A percentile compares a stretch with the other conserved stretches of the same genome.
Evolutionary conservation across 53 echinoderm and acorn worm species (phyloP).

Genomic region (Paelopatides confundens): DNA sequence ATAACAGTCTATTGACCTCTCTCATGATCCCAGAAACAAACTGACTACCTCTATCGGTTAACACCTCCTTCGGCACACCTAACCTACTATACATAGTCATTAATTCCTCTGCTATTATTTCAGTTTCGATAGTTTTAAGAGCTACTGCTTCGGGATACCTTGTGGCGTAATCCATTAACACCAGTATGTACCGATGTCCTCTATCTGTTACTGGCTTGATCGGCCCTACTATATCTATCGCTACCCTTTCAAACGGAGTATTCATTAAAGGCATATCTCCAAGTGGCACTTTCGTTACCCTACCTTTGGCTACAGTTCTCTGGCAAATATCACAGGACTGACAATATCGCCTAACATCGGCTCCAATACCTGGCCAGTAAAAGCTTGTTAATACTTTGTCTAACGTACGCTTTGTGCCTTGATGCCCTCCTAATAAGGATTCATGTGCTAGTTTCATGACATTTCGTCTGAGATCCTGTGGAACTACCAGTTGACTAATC

Average conservation of each 20-base stretch:
- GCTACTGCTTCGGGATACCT: conserved; percentile 50
- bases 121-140: conserved; percentile 9
- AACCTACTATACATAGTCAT: conserved; percentile 20
- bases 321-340: conserved; percentile 57
- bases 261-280: conserved; percentile 41
- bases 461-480: too few species aligned
- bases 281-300: conserved; percentile 31
- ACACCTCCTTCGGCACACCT: background rate
- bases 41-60: background rate
- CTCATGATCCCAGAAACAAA: conserved; percentile 45
- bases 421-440: conserved; percentile 20
- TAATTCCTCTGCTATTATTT: conserved; percentile 42
- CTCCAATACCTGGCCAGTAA: conserved; percentile 41
- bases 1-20: conserved; percentile 52
- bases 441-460: conserved; percentile 39
- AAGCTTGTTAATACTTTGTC: conserved; percentile 28
- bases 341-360: conserved; percentile 2
- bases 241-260: conserved; percentile 25
- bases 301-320: conserved; percentile 27
- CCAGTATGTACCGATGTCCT: conserved; percentile 42
- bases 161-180: conserved; percentile 45
- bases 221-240: conserved; percentile 34
- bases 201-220: conserved; percentile 23
- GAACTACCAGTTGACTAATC: too few species aligned
- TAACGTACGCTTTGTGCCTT: background rate